Base-by-base conservation (phyloP, 2,888 invertebrate genomes). In the Copidosoma aretas region DNA sequence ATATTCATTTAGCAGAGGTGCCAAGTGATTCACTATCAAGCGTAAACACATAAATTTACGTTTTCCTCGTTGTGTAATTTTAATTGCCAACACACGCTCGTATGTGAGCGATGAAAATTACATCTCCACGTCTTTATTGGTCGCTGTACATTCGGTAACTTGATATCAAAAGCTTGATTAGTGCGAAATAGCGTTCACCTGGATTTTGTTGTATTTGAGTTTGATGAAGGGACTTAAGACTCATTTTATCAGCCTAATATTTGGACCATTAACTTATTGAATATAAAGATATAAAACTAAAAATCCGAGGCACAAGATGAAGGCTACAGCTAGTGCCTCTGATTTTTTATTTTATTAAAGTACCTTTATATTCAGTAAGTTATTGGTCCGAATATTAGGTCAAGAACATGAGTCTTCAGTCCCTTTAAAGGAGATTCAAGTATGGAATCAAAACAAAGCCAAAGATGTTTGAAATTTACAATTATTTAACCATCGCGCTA, bases 11-110 rank as follows among this genome's bases (percentile, higher is more conserved):
- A 73, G 75, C 74, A 72, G 8, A 32, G 73, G 78, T 79, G 79
- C 79, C 80, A 80, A 80, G 77, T 75, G 77, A 79, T 76, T 73
- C 74, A 77, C 75, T 75, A 66, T 32, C 32, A 75, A 77, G 68
- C 54, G 53, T 57, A 59, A 67, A 70, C 62, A 64, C 65, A 70
- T 70, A 71, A 32, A 71, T 39, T 67, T 68, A 65, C 25, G 64
- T 71, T 71, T 71, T 68, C 56, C 69, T 59, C 41, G 21, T 64
- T 64, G 58, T 56, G 25, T 64, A 57, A 60, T 46, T 46, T 46
- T 46, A 14, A 46, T 46, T 46, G 32, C 32, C 32, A 5, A 32
- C 32, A 8, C 32, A 8, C 32, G 32, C 8, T 32, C 8, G 43
- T 46, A 12, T 46, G 43, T 17, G 19, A 8, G 19, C 53, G 14